phyloP scores from a whole-genome alignment of 2,797 vertebrate genomes.

The Helicolenus hilgendorfi region DNA sequence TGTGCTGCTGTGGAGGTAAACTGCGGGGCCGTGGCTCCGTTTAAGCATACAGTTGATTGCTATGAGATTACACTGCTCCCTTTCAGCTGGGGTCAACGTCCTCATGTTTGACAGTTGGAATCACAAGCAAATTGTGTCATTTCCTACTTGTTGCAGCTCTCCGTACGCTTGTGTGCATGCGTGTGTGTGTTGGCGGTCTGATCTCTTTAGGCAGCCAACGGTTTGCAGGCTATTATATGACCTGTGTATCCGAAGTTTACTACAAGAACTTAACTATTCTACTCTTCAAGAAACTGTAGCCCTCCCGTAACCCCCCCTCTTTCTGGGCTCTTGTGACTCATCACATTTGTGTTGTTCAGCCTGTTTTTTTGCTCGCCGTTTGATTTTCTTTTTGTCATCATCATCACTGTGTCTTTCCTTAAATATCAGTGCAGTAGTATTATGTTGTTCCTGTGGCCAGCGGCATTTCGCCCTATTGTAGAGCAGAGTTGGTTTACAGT shows the following conservation, averaged over 20 bases:
- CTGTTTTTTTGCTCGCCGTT: conserved; percentile 4
- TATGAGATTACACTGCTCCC: conserved; percentile 81
- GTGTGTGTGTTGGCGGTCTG: conserved; percentile 34
- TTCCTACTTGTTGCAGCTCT: conserved; percentile 81
- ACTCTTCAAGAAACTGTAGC: conserved; percentile 10
- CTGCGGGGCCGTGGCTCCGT: conserved; percentile 45
- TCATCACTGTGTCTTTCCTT: conserved; percentile 62
- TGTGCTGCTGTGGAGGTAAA: conserved; percentile 57
- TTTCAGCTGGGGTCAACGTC: conserved; percentile 83
- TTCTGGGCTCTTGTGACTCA: conserved; percentile 48
- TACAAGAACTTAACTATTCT: conserved; percentile 11
- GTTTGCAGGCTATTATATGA: conserved; percentile 52
- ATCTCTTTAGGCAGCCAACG: conserved; percentile 43
- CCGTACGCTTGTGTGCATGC: conserved; percentile 33
- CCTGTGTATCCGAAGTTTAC: conserved; percentile 24
- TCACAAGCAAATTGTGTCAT: conserved; percentile 88
- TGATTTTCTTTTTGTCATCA: conserved; percentile 21
- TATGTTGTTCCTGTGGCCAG: conserved; percentile 86
- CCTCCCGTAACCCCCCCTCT: background rate
- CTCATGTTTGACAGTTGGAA: conserved; percentile 89
- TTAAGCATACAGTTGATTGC: conserved; percentile 80
- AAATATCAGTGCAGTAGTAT: conserved; percentile 75
- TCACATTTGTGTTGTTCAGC: conserved; percentile 41
- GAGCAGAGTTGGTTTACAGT: conserved; percentile 94
- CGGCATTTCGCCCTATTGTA: conserved; percentile 90